Conservation (phyloP, 2,888 invertebrate genomes). For the Periphyllus acericola region DNA sequence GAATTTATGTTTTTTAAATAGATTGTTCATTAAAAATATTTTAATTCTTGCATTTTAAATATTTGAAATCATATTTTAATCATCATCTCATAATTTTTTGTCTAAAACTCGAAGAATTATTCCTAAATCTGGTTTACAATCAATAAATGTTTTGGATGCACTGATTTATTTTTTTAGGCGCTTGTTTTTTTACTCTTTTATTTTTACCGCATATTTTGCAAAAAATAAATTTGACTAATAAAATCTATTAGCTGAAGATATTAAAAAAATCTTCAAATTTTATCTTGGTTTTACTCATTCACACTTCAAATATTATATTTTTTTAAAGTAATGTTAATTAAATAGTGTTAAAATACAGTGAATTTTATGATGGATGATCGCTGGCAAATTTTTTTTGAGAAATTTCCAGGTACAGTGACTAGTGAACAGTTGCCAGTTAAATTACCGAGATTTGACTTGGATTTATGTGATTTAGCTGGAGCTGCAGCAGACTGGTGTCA, state of each 20-base stretch:
- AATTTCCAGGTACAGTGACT: constrained; percentile 41
- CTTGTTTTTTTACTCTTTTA: constrained; percentile 20
- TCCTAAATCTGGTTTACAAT: not conserved
- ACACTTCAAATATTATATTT: not conserved
- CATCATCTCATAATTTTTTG: too few species aligned
- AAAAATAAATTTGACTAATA: not conserved
- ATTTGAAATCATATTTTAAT: not conserved
- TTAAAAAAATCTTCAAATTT: not conserved
- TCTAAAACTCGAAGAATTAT: too few species aligned
- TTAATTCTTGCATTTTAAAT: not conserved
- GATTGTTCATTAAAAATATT: too few species aligned
- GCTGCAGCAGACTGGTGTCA: constrained; percentile 81
- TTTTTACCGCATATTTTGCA: constrained; percentile 55
- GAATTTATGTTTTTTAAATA: too few species aligned
- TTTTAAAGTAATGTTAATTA: not conserved
- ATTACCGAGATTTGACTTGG: constrained; percentile 68
- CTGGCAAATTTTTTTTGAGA: constrained; percentile 45
- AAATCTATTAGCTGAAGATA: not conserved
- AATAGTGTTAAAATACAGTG: not conserved
- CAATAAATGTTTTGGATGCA: constrained; percentile 44
- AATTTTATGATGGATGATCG: constrained; percentile 37
- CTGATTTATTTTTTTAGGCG: constrained; percentile 23
- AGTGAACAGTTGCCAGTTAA: constrained; percentile 79
- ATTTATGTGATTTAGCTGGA: constrained; percentile 77
- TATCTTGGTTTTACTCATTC: not conserved